Percentiles rank a stretch among this genome's conserved stretches.
phyloP scores from a whole-genome alignment of 2,113 vertebrate species.

The Dicaeum eximium region DNA sequence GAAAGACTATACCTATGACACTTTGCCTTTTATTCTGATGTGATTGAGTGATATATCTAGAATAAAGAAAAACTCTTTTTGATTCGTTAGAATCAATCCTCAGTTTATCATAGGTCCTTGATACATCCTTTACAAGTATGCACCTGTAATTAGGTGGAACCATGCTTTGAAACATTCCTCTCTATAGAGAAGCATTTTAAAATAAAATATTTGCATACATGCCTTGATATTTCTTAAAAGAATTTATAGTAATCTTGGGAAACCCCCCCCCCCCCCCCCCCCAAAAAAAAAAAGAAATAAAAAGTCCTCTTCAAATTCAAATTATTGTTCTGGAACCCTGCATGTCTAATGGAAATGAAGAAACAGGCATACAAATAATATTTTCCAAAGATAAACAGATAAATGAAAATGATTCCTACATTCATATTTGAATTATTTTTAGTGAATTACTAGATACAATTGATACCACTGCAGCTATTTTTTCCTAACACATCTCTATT shows the following conservation, averaged over 20 bases:
- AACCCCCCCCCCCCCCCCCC: neutral
- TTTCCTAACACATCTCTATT: neutral
- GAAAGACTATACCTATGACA: neutral
- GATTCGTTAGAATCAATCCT: neutral
- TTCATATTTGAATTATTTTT: neutral
- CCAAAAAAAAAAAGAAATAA: no score
- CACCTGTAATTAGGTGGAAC: neutral
- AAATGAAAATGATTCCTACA: neutral
- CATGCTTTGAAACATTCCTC: neutral
- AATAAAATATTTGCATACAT: neutral
- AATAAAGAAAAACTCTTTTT: neutral
- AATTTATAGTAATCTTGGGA: neutral
- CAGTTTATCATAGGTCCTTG: neutral
- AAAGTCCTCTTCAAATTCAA: fast-evolving
- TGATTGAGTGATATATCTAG: neutral
- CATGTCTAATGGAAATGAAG: neutral
- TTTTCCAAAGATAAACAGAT: neutral
- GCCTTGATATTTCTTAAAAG: neutral
- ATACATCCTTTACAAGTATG: neutral
- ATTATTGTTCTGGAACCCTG: neutral
- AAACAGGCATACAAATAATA: neutral
- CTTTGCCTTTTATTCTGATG: neutral
- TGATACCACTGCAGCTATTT: neutral
- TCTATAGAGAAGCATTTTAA: neutral
- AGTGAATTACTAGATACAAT: neutral